A percentile compares a stretch with the other conserved stretches of the same genome.
Evolutionary conservation across 1,140 invertebrate species (phyloP).

Genomic region (Episyrphus balteatus): DNA sequence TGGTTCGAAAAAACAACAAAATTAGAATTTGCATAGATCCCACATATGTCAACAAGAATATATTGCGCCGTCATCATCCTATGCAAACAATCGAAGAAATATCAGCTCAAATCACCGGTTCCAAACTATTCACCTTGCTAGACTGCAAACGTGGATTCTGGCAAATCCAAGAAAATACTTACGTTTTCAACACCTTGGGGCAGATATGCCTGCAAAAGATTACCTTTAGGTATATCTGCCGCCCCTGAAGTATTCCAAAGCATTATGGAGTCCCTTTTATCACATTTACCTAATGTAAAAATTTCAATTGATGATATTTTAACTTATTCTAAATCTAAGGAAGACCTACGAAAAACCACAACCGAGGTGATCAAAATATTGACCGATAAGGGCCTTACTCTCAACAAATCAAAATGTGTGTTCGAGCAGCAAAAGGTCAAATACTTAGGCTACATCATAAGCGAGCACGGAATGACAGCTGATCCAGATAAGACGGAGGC

Average conservation of each 20-base stretch:
- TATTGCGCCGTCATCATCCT: slow-evolving; percentile 22
- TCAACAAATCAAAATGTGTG: slow-evolving; percentile 21
- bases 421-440: slow-evolving; percentile 13
- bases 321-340: slow-evolving; percentile 9
- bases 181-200: slow-evolving; percentile 30
- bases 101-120: too few relatives aligned
- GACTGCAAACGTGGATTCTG: too few relatives aligned
- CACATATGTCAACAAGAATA: too few relatives aligned
- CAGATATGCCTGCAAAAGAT: slow-evolving; percentile 18
- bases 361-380: slow-evolving; percentile 14
- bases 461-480: slow-evolving; percentile 24
- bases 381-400: slow-evolving; percentile 15
- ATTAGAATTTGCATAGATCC: too few relatives aligned
- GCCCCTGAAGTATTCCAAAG: slow-evolving; percentile 19
- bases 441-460: slow-evolving; percentile 29
- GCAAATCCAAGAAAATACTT: slow-evolving; percentile 22
- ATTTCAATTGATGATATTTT: slow-evolving; percentile 26
- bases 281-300: slow-evolving; percentile 9
- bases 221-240: slow-evolving; percentile 24
- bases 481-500: slow-evolving; percentile 26
- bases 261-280: slow-evolving; percentile 10
- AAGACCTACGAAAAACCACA: slow-evolving; percentile 1
- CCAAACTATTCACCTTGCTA: slow-evolving; percentile 24
- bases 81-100: slow-evolving; percentile 24
- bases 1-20: too few relatives aligned